Evolutionary conservation across 1,140 invertebrate genomes (phyloP).

Genomic region (Lamellibrachia luymesi): DNA sequence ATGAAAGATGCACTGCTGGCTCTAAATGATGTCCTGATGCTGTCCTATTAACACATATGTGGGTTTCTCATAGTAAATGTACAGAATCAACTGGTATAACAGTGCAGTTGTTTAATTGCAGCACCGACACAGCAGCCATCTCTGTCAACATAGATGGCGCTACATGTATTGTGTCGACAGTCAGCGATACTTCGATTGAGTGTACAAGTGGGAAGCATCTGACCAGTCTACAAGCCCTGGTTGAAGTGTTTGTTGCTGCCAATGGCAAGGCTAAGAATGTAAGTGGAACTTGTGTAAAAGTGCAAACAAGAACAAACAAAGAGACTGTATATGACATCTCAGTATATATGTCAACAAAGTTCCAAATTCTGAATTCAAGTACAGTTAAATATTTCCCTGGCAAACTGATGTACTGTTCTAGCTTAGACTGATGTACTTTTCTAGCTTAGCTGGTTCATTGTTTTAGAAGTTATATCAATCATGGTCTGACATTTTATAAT

Average conservation of each 20-base stretch:
- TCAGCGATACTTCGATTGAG: background rate
- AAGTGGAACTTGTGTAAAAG: background rate
- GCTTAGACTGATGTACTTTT: too few species aligned
- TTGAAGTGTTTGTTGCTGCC: background rate
- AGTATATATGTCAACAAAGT: background rate
- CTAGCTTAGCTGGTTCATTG: background rate
- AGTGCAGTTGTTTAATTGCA: background rate
- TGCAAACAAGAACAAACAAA: background rate
- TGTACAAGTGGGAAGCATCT: background rate
- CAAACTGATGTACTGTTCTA: background rate
- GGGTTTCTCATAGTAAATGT: background rate
- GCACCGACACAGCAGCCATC: background rate
- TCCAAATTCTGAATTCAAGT: background rate
- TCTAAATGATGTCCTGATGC: too few species aligned
- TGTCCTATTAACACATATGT: background rate
- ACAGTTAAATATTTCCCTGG: background rate
- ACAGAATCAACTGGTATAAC: background rate
- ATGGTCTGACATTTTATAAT: background rate
- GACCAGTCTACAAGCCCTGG: background rate
- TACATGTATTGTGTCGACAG: background rate
- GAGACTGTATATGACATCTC: background rate
- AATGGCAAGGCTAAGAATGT: background rate
- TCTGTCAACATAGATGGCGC: background rate
- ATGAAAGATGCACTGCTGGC: too few species aligned
- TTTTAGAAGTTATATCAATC: background rate